phyloP scores from a whole-genome alignment of 1,140 invertebrate species.

The Micrasema minimum region DNA sequence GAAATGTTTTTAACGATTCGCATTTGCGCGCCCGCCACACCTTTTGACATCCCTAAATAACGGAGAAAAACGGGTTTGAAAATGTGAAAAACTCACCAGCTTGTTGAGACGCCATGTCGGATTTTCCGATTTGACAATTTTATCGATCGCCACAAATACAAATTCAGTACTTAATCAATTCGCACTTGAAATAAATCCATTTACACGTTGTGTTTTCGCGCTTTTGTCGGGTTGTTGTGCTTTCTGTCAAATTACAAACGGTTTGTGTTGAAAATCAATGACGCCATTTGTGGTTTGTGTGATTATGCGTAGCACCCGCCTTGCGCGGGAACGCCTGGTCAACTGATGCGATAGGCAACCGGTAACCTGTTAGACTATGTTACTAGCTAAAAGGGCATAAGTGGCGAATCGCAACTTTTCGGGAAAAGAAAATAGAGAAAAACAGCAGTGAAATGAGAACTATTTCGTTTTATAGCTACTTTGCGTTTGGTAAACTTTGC shows the following conservation, averaged over 20 bases:
- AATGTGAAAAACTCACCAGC: constrained; percentile 36
- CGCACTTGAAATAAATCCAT: constrained; percentile 5
- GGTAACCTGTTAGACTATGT: neutral
- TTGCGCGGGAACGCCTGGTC: constrained; percentile 39
- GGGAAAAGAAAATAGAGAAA: too few species aligned
- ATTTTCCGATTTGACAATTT: constrained; percentile 31
- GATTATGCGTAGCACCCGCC: constrained; percentile 29
- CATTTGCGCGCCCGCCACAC: neutral
- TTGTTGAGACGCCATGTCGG: constrained; percentile 51
- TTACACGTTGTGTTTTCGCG: too few species aligned
- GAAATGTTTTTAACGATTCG: neutral
- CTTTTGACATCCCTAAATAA: constrained; percentile 7
- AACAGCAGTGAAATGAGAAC: too few species aligned
- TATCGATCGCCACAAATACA: constrained; percentile 20
- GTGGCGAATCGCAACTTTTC: too few species aligned
- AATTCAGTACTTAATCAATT: neutral
- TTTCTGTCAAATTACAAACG: neutral
- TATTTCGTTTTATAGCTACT: too few species aligned
- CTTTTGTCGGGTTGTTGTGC: neutral
- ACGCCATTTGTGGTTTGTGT: constrained; percentile 35
- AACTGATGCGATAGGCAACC: constrained; percentile 44
- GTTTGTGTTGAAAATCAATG: constrained; percentile 42
- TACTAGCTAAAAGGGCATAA: too few species aligned
- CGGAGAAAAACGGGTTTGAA: constrained; percentile 3
- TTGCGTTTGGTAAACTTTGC: too few species aligned